Evolutionary conservation across 2,797 vertebrate species (phyloP).

Genomic region (Pempheris klunzingeri): DNA sequence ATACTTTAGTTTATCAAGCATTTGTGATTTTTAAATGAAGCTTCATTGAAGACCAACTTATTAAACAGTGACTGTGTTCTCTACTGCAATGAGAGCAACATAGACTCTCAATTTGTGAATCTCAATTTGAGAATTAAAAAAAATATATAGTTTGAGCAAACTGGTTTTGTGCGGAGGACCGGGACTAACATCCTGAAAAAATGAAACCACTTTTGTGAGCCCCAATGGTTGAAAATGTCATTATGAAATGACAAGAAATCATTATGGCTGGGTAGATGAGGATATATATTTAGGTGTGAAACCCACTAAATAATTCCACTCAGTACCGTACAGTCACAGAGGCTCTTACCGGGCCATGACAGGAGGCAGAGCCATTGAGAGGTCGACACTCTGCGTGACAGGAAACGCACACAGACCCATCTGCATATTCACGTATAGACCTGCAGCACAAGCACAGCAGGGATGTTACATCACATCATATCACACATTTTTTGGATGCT

Average conservation of each 20-base stretch:
- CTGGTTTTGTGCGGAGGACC: too few species aligned
- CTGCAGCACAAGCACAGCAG: conserved; percentile 78
- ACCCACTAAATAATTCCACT: not conserved
- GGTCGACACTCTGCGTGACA: conserved; percentile 93
- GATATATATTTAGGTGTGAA: not conserved
- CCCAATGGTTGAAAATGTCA: not conserved
- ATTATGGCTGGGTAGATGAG: not conserved
- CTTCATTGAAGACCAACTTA: not conserved
- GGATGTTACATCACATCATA: conserved; percentile 23
- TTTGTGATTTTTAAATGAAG: not conserved
- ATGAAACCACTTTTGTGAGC: not conserved
- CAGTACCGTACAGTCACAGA: not conserved
- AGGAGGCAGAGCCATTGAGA: conserved; percentile 91
- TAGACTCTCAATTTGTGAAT: too few species aligned
- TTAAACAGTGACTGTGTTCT: not conserved
- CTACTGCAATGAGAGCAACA: not conserved
- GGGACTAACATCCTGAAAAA: not conserved
- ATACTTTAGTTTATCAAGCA: too few species aligned
- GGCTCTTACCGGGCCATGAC: conserved; percentile 89
- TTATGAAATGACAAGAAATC: too few species aligned
- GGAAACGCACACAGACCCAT: conserved; percentile 85
- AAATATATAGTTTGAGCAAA: too few species aligned
- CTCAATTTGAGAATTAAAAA: too few species aligned
- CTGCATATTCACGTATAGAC: conserved; percentile 86
- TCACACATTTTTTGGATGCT: conserved; percentile 29